phyloP scores from a whole-genome alignment of 1,140 invertebrate genomes.

The Cephus cinctus region DNA sequence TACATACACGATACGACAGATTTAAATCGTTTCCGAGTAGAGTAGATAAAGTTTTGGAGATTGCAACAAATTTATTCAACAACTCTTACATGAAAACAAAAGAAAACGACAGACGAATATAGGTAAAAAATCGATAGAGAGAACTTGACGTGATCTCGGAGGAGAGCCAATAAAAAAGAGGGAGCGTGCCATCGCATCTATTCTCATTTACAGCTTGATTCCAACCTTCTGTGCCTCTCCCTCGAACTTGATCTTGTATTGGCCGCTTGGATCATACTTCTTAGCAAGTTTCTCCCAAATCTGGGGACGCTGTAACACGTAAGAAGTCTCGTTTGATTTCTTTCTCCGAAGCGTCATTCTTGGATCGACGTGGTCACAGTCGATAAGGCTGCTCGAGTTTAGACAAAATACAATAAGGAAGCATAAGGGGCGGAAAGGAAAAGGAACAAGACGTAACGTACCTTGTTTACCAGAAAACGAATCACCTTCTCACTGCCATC shows the following conservation, averaged over 20 bases:
- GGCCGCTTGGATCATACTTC: conserved; percentile 61
- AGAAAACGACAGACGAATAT: too few species aligned
- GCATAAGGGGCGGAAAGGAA: conserved; percentile 18
- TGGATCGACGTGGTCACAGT: neutral
- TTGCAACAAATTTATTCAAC: too few species aligned
- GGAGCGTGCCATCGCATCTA: too few species aligned
- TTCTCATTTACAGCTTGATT: conserved; percentile 24
- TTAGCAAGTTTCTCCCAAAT: conserved; percentile 58
- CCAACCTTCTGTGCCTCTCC: conserved; percentile 41
- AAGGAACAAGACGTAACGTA: conserved; percentile 15
- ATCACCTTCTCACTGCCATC: conserved; percentile 58
- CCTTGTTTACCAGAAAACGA: conserved; percentile 47
- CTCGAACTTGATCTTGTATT: conserved; percentile 58
- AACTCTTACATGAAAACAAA: too few species aligned
- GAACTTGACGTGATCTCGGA: too few species aligned
- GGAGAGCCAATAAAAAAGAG: too few species aligned
- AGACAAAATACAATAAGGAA: conserved; percentile 19
- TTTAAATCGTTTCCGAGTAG: too few species aligned
- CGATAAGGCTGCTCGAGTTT: conserved; percentile 13
- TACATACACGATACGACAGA: too few species aligned
- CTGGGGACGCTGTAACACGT: conserved; percentile 57
- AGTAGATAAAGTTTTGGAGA: too few species aligned
- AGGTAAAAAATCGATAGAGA: too few species aligned
- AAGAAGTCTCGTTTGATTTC: conserved; percentile 14
- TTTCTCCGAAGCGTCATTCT: neutral